Conservation (phyloP, 2,797 vertebrate genomes). For the Scolopax rusticola region DNA sequence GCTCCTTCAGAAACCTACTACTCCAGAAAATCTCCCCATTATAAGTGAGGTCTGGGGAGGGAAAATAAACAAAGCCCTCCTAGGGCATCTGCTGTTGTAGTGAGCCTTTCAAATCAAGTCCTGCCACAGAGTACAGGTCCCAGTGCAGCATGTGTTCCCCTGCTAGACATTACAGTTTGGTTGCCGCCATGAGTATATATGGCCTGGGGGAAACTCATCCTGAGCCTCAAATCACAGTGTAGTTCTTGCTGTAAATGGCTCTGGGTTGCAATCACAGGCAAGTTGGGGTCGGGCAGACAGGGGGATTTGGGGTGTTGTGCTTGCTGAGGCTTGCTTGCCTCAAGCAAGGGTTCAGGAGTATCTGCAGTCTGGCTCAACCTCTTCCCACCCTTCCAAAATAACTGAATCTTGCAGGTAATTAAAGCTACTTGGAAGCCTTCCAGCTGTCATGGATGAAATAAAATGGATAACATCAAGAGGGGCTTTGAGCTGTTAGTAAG, state of each 20-base stretch:
- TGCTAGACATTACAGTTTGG: rapidly evolving
- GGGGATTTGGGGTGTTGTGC: not conserved
- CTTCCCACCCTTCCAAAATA: not conserved
- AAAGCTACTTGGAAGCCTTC: not conserved
- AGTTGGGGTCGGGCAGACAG: rapidly evolving
- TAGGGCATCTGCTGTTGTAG: not conserved
- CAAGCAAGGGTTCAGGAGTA: not conserved
- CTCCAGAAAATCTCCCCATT: not conserved
- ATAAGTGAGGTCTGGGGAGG: not conserved
- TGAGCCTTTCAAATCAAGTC: not conserved
- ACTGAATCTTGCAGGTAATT: not conserved
- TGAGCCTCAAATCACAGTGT: not conserved
- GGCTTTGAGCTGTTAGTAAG: not conserved
- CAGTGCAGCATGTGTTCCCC: not conserved
- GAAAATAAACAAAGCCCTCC: not conserved
- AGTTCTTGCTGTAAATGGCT: not conserved
- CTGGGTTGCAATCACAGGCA: not conserved
- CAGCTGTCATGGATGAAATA: not conserved
- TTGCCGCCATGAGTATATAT: not conserved
- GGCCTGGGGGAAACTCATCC: not conserved
- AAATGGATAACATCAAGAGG: not conserved
- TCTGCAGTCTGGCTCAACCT: not conserved
- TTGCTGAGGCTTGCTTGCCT: not conserved
- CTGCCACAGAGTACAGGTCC: not conserved
- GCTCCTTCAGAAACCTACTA: not conserved